A percentile compares a stretch with the other conserved stretches of the same genome.
phyloP scores from a whole-genome alignment of 2,888 invertebrate genomes.

The Muscina levida region DNA sequence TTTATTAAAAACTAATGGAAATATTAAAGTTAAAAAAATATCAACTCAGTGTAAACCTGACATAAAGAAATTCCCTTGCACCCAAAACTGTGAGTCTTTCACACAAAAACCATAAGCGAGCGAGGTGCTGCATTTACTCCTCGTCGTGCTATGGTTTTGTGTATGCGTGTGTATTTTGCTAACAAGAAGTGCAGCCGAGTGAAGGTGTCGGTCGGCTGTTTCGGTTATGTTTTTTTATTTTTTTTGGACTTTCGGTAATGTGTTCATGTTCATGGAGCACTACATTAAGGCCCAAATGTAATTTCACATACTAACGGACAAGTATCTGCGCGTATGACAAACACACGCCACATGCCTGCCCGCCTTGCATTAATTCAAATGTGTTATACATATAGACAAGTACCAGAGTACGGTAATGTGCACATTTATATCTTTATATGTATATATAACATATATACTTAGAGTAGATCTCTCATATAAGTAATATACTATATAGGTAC shows the following conservation, averaged over 20 bases:
- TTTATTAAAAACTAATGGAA: too few species aligned
- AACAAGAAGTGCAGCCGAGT: neutral
- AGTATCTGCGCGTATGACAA: neutral
- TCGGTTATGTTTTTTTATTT: neutral
- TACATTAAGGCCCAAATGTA: conserved; percentile 21
- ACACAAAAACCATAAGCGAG: too few species aligned
- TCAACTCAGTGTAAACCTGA: too few species aligned
- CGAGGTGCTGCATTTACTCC: too few species aligned
- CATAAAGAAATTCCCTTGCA: too few species aligned
- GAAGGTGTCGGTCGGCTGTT: conserved; percentile 1
- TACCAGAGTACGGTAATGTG: conserved; percentile 9
- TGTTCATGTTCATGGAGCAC: conserved; percentile 27
- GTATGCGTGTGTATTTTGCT: neutral
- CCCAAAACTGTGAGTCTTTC: too few species aligned
- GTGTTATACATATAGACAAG: conserved; percentile 13
- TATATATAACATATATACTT: neutral
- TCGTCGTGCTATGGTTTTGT: too few species aligned
- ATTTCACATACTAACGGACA: conserved; percentile 21
- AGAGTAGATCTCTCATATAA: too few species aligned
- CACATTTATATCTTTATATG: conserved; percentile 24
- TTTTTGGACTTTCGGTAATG: conserved; percentile 14
- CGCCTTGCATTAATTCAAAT: neutral
- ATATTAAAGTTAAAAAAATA: too few species aligned
- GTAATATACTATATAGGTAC: neutral
- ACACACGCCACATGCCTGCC: neutral